Conservation (phyloP, 2,113 vertebrate genomes). For the Zosterops pallidus region DNA sequence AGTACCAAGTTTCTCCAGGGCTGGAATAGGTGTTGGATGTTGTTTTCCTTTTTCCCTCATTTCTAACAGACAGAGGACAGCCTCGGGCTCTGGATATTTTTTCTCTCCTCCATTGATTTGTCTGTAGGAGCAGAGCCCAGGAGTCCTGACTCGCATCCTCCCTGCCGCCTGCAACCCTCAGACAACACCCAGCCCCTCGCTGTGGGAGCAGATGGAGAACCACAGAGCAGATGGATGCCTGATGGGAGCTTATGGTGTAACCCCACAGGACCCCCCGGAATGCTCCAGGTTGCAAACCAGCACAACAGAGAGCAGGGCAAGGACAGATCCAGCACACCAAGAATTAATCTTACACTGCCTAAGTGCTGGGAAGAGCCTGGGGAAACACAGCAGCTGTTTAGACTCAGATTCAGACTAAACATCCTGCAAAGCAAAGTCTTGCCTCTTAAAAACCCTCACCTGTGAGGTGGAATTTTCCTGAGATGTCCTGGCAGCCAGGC, state of each 20-base stretch:
- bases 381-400: neutral
- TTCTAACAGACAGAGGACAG: neutral
- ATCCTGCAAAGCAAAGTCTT: neutral
- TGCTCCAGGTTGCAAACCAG: neutral
- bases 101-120: neutral
- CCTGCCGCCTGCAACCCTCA: accelerated
- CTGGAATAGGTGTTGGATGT: neutral
- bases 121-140: neutral
- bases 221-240: neutral
- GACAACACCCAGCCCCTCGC: neutral
- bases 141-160: neutral
- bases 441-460: neutral
- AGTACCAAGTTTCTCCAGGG: neutral
- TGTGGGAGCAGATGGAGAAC: neutral
- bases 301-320: neutral
- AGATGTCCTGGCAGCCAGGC: neutral
- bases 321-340: neutral
- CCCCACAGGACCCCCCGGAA: neutral
- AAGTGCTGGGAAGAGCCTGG: neutral
- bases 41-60: neutral
- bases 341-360: neutral
- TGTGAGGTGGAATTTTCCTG: neutral
- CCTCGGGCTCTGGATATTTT: accelerated
- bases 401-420: neutral
- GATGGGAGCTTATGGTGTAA: neutral